Evolutionary conservation across 1,140 invertebrate species (phyloP).

Genomic region (Solenopsis fugax): DNA sequence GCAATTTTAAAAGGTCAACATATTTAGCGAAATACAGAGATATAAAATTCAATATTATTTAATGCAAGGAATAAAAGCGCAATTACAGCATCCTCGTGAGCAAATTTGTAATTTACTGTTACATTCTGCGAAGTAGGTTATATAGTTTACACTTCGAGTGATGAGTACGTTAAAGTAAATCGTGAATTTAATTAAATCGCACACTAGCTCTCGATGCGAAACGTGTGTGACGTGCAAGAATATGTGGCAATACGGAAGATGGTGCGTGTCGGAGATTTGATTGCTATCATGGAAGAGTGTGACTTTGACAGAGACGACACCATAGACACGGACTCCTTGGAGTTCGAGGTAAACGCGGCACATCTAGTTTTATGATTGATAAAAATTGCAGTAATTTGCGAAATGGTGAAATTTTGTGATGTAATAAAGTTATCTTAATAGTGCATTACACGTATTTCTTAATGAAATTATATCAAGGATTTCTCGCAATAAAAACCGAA

Average conservation of each 20-base stretch:
- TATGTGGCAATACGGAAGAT: constrained; percentile 69
- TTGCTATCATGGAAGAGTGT: constrained; percentile 82
- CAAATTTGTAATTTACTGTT: not conserved
- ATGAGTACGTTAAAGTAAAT: not conserved
- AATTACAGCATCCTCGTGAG: not conserved
- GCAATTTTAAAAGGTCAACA: not conserved
- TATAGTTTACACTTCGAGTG: not conserved
- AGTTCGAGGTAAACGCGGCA: constrained; percentile 80
- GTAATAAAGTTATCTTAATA: not conserved
- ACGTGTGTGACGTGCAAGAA: constrained; percentile 2
- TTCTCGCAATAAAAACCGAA: not conserved
- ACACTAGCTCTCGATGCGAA: not conserved
- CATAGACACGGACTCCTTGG: constrained; percentile 85
- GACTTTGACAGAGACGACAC: constrained; percentile 80
- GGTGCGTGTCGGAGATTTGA: constrained; percentile 78
- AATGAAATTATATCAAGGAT: not conserved
- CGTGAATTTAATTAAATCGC: constrained; percentile 15
- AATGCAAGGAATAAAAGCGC: not conserved
- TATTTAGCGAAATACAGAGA: not conserved
- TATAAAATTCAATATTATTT: constrained; percentile 11
- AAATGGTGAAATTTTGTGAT: not conserved
- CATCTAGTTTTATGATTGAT: not conserved
- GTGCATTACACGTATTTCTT: not conserved
- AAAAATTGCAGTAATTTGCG: not conserved
- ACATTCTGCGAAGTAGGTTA: not conserved